Percentiles rank a stretch among this genome's conserved stretches.
phyloP scores from a whole-genome alignment of 2,113 vertebrate genomes.

The Xenus cinereus region DNA sequence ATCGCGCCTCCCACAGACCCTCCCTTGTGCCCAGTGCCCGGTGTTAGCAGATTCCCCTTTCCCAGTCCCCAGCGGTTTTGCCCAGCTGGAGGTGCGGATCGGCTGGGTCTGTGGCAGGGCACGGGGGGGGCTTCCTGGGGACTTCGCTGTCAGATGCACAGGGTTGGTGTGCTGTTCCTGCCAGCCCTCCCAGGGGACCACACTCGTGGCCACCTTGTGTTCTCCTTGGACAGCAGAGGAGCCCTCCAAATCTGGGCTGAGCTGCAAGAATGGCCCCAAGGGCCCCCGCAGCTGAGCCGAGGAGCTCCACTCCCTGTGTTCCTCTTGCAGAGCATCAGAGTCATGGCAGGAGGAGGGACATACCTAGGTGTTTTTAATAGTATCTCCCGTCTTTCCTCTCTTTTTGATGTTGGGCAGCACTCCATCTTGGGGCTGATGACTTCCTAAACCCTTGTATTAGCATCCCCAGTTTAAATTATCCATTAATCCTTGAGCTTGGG shows the following conservation, averaged over 20 bases:
- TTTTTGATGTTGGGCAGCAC: neutral
- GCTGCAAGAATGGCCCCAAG: neutral
- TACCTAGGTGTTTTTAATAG: neutral
- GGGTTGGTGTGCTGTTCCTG: neutral
- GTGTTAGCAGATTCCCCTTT: neutral
- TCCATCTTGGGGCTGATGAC: neutral
- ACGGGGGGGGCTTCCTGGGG: rapidly evolving
- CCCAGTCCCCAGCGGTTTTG: rapidly evolving
- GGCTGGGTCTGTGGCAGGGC: rapidly evolving
- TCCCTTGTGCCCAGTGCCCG: rapidly evolving
- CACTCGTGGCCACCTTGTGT: neutral
- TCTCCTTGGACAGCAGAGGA: neutral
- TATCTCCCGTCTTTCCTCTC: neutral
- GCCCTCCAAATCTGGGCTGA: neutral
- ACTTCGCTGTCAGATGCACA: neutral
- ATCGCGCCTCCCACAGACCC: neutral
- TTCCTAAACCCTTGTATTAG: neutral
- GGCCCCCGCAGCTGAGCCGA: rapidly evolving
- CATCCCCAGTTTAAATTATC: neutral
- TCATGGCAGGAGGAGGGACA: neutral
- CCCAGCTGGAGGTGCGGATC: rapidly evolving
- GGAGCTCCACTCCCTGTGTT: neutral
- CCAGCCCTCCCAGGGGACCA: rapidly evolving
- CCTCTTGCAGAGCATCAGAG: neutral
- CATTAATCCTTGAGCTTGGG: neutral